Percentiles rank a stretch among this genome's conserved stretches.
Conservation (phyloP, 2,888 invertebrate genomes). For the Aleiodes alternator region DNA sequence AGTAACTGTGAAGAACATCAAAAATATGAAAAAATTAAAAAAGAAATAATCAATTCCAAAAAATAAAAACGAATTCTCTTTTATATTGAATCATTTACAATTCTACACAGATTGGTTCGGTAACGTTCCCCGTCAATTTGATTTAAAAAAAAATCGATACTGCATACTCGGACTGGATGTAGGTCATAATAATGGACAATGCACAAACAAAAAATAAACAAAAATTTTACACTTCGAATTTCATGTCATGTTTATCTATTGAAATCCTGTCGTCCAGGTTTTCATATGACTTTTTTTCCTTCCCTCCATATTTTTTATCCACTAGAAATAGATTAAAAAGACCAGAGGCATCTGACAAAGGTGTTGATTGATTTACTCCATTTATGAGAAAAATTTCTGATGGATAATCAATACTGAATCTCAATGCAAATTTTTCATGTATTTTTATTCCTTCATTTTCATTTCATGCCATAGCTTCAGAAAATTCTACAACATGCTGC, state of each 20-base stretch:
- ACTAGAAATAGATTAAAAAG: neutral
- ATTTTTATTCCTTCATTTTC: too few relatives aligned
- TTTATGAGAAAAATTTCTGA: neutral
- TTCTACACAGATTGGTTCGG: constrained; percentile 3
- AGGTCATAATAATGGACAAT: constrained; percentile 7
- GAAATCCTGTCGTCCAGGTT: neutral
- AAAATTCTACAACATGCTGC: neutral
- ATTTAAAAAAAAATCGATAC: constrained; percentile 10
- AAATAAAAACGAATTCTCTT: too few relatives aligned
- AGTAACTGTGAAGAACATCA: too few relatives aligned
- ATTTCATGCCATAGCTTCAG: neutral
- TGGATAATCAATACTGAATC: too few relatives aligned
- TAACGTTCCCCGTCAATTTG: constrained; percentile 1
- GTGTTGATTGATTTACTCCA: constrained; percentile 7
- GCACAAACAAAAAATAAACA: constrained; percentile 10
- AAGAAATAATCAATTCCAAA: too few relatives aligned
- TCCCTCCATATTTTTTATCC: neutral
- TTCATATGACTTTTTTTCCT: too few relatives aligned
- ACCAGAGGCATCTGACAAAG: too few relatives aligned
- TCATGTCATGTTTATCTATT: neutral
- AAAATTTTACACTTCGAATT: neutral
- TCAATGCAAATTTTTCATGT: too few relatives aligned
- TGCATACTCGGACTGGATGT: neutral
- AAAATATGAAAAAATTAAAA: too few relatives aligned
- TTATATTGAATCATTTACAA: too few relatives aligned